A percentile compares a stretch with the other conserved stretches of the same genome.
Conservation (phyloP, 2,797 vertebrate genomes). For the Urosaurus nigricauda region DNA sequence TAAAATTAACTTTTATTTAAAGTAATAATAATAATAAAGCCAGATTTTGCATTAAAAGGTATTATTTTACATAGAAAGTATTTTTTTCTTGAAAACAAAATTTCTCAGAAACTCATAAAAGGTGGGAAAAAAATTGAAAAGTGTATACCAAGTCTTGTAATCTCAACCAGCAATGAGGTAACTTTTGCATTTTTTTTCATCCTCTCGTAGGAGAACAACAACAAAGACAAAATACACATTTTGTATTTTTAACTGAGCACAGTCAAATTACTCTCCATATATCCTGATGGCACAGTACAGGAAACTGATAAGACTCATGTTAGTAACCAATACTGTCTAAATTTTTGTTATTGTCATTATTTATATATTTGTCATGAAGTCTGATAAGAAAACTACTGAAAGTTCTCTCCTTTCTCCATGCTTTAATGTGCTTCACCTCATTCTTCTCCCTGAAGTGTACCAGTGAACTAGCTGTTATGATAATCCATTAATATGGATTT, state of each 20-base stretch:
- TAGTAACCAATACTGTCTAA: not conserved
- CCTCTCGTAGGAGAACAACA: too few species aligned
- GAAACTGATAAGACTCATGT: not conserved
- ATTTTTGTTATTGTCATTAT: not conserved
- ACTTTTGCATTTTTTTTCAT: too few species aligned
- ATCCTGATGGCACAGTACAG: not conserved
- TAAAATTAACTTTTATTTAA: too few species aligned
- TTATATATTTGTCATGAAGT: not conserved
- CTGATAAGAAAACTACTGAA: constrained; percentile 1
- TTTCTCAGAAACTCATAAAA: too few species aligned
- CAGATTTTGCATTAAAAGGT: too few species aligned
- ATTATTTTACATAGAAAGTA: too few species aligned
- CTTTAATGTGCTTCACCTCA: constrained; percentile 35
- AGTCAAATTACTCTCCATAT: not conserved
- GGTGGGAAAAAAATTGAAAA: too few species aligned
- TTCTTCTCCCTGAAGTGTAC: not conserved
- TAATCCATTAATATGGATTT: constrained; percentile 15
- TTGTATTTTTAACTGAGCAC: not conserved
- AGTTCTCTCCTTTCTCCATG: not conserved
- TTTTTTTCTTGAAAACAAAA: too few species aligned
- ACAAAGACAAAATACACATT: too few species aligned
- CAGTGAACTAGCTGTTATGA: not conserved
- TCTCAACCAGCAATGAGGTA: too few species aligned
- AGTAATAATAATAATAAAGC: too few species aligned
- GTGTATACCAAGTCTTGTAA: too few species aligned